Conservation (phyloP, 1,140 invertebrate species). For the Zaprionus lachaisei region DNA sequence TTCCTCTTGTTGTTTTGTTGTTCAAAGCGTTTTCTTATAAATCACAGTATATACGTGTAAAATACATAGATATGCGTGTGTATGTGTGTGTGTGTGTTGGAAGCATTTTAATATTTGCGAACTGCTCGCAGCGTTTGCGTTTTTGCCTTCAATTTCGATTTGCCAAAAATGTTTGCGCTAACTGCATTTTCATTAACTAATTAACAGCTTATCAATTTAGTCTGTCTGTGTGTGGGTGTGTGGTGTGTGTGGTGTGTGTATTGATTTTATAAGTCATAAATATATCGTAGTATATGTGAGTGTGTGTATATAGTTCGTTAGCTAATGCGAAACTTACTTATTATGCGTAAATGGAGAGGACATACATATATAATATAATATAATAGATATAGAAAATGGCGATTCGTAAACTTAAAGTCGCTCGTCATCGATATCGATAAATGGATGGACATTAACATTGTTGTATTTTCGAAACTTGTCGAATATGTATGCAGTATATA, state of each 20-base stretch:
- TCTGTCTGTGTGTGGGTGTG: conserved; percentile 15
- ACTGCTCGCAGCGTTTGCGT: conserved; percentile 67
- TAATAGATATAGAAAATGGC: conserved; percentile 53
- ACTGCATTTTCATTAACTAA: conserved; percentile 79
- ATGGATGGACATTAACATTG: conserved; percentile 82
- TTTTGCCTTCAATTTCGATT: conserved; percentile 22
- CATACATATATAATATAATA: conserved; percentile 44
- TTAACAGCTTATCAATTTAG: conserved; percentile 72
- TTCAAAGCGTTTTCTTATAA: conserved; percentile 81
- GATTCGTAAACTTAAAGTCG: conserved; percentile 76
- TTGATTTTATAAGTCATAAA: conserved; percentile 44
- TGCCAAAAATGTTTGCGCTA: conserved; percentile 55
- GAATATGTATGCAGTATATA: conserved; percentile 23
- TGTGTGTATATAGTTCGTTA: conserved; percentile 34
- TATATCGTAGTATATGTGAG: conserved; percentile 35
- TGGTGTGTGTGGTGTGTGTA: conserved; percentile 19
- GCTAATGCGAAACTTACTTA: conserved; percentile 51
- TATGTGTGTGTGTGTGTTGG: conserved; percentile 43
- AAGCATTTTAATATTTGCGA: conserved; percentile 53
- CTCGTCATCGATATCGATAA: conserved; percentile 56
- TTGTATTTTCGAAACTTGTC: conserved; percentile 39
- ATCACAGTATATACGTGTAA: conserved; percentile 82
- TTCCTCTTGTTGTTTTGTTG: conserved; percentile 54
- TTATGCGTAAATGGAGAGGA: conserved; percentile 64
- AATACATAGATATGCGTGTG: conserved; percentile 72